A percentile compares a stretch with the other conserved stretches of the same genome.
phyloP scores from a whole-genome alignment of 2,888 invertebrate genomes.

The Limulus polyphemus region DNA sequence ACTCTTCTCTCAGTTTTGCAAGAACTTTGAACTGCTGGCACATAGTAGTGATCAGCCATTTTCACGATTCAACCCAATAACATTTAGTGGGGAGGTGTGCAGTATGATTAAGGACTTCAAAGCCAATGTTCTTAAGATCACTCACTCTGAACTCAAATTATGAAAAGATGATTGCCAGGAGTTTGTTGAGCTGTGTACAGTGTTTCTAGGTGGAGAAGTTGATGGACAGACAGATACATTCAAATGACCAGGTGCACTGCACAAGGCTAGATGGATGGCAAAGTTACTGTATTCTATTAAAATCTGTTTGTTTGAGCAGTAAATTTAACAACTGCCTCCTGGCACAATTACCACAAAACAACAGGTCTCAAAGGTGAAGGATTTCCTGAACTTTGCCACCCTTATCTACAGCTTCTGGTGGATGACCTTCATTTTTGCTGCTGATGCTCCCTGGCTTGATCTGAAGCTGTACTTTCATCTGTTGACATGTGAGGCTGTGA shows the following conservation, averaged over 20 bases:
- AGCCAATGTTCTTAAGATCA: neutral
- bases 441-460: neutral
- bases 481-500: too few species aligned
- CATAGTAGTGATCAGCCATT: neutral
- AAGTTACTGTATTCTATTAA: constrained; percentile 1
- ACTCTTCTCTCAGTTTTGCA: neutral
- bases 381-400: neutral
- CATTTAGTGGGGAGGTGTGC: neutral
- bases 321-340: neutral
- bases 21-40: constrained; percentile 2
- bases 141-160: neutral
- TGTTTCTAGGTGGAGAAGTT: too few species aligned
- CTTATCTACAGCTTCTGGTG: constrained; percentile 1
- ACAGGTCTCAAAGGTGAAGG: neutral
- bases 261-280: constrained; percentile 1
- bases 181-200: neutral
- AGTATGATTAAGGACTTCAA: neutral
- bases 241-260: neutral
- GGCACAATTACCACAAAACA: constrained; percentile 1
- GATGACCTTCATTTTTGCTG: constrained; percentile 1
- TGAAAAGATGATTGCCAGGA: neutral
- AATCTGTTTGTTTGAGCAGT: constrained; percentile 2
- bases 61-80: too few species aligned
- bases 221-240: too few species aligned
- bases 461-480: too few species aligned